These are phyloP conservation scores for Chaetodon trifasciatus DNA, from an alignment of 2,797 vertebrate species.

Conservation along the genomic window DNA sequence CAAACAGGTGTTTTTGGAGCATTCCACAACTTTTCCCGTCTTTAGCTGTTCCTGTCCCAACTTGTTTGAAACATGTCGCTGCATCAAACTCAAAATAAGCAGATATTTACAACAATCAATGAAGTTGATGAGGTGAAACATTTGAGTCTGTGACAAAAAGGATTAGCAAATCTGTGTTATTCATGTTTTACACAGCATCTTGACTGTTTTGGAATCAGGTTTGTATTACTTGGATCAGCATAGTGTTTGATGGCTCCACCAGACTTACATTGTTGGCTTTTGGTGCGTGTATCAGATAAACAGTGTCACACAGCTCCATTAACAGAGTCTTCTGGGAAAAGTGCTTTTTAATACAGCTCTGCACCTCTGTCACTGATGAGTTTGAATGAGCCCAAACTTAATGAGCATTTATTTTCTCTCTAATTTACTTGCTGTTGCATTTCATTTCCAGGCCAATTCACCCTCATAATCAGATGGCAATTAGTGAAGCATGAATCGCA, in stretches of 20 bases:
- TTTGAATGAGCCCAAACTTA: slow-evolving; percentile 74
- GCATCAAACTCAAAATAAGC: too few relatives aligned
- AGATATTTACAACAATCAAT: too few relatives aligned
- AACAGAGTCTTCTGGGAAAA: slow-evolving; percentile 68
- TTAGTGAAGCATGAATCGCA: slow-evolving; percentile 80
- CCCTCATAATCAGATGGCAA: slow-evolving; percentile 81
- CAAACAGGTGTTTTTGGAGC: too few relatives aligned
- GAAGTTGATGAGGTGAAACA: too few relatives aligned
- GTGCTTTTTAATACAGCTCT: slow-evolving; percentile 69
- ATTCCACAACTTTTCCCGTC: too few relatives aligned
- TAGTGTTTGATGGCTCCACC: slow-evolving; percentile 51
- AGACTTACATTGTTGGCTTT: slow-evolving; percentile 39
- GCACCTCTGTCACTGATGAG: slow-evolving; percentile 64
- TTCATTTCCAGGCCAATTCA: slow-evolving; percentile 80
- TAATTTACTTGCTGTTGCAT: slow-evolving; percentile 81
- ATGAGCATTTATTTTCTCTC: slow-evolving; percentile 78
- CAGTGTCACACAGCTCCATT: slow-evolving; percentile 72
- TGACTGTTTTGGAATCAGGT: too few relatives aligned
- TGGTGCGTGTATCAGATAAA: slow-evolving; percentile 64
- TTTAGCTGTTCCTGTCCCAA: too few relatives aligned
- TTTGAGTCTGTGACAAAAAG: too few relatives aligned
- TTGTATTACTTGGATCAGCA: slow-evolving; percentile 44
- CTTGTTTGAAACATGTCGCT: too few relatives aligned
- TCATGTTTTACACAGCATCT: too few relatives aligned
- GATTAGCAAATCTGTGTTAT: too few relatives aligned